Evolutionary conservation across 2,797 vertebrate species (phyloP), one percentile per base, ranked within the genome.

Genomic region (Crocodylus rhombifer): DNA sequence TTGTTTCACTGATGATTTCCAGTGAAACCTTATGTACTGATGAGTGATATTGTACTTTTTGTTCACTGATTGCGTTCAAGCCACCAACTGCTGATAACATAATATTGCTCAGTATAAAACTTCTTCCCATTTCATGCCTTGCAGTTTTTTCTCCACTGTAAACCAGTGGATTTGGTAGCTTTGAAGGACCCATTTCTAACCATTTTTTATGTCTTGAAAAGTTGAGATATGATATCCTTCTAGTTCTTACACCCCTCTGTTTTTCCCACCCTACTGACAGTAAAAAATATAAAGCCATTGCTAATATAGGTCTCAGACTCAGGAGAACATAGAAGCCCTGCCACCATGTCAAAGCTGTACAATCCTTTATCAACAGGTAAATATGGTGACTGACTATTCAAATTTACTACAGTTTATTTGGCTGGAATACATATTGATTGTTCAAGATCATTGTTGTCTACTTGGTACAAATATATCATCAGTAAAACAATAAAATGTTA

Each of bases 331-430:
- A 77, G 7, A 88, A 90, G 42, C 86, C 26, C 23, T 84, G 89
- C 92, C 51, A 64, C 8, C 7, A 5, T 87, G 17, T 80, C 76
- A 76, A 73, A 92, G 42, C 42, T 51, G 42, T 51, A 51, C 42
- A 51, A 78, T 89, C 82, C 57, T 18, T 77, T 86, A 61, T 86
- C 82, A 84, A 58, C 7, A 57, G 3, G 5, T 42, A 6, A 60
- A 77, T 62, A 73, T 15, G 23, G 14, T 25, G 33, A 51, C 5
- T 51, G 42, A 51, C 42, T 51, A 64, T 83, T 88, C n/a, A 69
- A 33, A 23, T 87, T 33, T 3, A 0, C 8, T 75, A 64, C 1
- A 2, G 12, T 93, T 87, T 0, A 0, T 0, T 55, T 88, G 79
- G 17, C 42, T 64, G 42, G 42, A 28, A 3, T 55, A 51, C 11